These are phyloP conservation scores for Odontophorus gujanensis DNA, from an alignment of 2,113 vertebrate genomes.

Conservation along the genomic window DNA sequence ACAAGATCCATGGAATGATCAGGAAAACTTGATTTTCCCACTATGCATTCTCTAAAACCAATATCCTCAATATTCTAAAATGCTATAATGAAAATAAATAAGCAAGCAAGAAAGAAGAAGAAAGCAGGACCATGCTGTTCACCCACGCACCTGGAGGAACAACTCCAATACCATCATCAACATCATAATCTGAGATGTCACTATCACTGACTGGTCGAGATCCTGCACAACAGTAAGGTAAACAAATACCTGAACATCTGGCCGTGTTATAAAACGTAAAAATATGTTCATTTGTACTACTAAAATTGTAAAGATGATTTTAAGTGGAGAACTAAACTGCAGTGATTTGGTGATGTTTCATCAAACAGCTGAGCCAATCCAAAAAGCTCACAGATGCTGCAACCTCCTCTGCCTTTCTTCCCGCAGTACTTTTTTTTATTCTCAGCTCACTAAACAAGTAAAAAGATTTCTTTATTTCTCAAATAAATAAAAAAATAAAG, in stretches of 20 bases:
- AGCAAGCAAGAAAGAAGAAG: constrained; percentile 41
- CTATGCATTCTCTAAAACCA: constrained; percentile 61
- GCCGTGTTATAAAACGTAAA: constrained; percentile 45
- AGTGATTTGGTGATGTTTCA: background rate
- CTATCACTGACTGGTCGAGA: constrained; percentile 99
- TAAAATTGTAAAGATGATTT: constrained; percentile 3
- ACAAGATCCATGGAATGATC: constrained; percentile 61
- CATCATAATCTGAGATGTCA: constrained; percentile 93
- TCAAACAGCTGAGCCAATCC: background rate
- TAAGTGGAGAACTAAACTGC: background rate
- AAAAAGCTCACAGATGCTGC: background rate
- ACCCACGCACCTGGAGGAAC: constrained; percentile 94
- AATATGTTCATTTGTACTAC: constrained; percentile 8
- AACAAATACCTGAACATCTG: constrained; percentile 81
- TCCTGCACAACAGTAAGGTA: constrained; percentile 88
- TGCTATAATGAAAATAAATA: constrained; percentile 28
- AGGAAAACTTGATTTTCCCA: constrained; percentile 53
- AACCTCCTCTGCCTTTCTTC: background rate
- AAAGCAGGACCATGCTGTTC: constrained; percentile 81
- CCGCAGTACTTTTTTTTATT: background rate
- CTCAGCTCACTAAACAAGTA: background rate
- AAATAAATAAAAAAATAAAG: background rate
- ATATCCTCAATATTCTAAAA: constrained; percentile 73
- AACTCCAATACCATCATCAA: constrained; percentile 98
- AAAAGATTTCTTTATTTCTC: background rate